Conservation (phyloP, 2,888 invertebrate species). For the Epinotia ramella region DNA sequence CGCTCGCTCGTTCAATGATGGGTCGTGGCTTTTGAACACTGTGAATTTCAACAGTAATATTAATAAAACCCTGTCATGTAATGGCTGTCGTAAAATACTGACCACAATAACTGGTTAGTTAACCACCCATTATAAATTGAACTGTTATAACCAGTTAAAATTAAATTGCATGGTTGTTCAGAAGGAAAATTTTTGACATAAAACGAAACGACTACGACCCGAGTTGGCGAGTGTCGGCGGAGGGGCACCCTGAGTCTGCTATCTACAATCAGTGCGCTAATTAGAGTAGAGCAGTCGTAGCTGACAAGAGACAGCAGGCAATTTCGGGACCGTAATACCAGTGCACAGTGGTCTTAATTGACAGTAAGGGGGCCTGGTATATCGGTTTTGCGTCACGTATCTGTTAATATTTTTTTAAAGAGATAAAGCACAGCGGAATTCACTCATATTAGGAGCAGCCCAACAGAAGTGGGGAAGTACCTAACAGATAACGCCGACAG, state of each 20-base stretch:
- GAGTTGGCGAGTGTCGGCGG: slow-evolving; percentile 60
- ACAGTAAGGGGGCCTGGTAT: not conserved
- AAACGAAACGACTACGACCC: slow-evolving; percentile 71
- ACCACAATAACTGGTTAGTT: too few relatives aligned
- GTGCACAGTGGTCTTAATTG: too few relatives aligned
- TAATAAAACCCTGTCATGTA: not conserved
- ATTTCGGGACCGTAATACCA: not conserved
- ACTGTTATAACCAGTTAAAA: slow-evolving; percentile 51
- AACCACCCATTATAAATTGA: too few relatives aligned
- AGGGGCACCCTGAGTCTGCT: slow-evolving; percentile 47
- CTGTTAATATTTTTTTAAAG: not conserved
- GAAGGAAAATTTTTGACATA: slow-evolving; percentile 62
- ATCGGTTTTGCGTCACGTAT: not conserved
- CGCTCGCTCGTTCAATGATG: too few relatives aligned
- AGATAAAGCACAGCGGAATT: too few relatives aligned
- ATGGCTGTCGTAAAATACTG: too few relatives aligned
- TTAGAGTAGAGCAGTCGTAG: slow-evolving; percentile 60
- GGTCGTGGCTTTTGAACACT: too few relatives aligned
- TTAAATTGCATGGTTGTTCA: slow-evolving; percentile 59
- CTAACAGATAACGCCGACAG: too few relatives aligned
- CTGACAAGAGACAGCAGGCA: slow-evolving; percentile 14
- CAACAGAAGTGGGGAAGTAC: too few relatives aligned
- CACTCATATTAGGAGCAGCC: too few relatives aligned
- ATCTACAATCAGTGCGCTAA: slow-evolving; percentile 70
- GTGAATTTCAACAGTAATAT: not conserved